Conservation (phyloP, 2,113 vertebrate genomes). For the Lipophrys pholis region DNA sequence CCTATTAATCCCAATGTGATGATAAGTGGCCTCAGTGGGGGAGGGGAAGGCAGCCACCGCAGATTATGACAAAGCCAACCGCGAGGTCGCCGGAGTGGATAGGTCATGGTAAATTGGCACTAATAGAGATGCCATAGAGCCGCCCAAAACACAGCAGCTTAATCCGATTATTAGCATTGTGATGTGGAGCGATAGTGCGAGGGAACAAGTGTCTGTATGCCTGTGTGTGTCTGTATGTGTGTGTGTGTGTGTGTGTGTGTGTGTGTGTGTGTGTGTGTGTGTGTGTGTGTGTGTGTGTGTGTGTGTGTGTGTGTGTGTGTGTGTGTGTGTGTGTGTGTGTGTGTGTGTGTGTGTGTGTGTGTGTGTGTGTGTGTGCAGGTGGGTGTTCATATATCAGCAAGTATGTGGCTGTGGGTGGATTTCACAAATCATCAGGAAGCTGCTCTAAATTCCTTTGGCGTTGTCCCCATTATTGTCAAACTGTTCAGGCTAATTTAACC, state of each 20-base stretch:
- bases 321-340: slow-evolving; percentile 19
- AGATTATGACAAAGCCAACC: slow-evolving; percentile 52
- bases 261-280: no score
- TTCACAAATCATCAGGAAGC: slow-evolving; percentile 54
- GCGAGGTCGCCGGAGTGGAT: slow-evolving; percentile 53
- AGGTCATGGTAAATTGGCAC: slow-evolving; percentile 73
- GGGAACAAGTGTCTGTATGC: slow-evolving; percentile 1
- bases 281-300: background rate
- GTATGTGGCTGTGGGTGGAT: slow-evolving; percentile 18
- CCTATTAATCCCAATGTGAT: slow-evolving; percentile 78
- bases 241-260: background rate
- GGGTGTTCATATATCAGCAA: slow-evolving; percentile 5
- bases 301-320: slow-evolving; percentile 14
- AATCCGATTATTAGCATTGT: slow-evolving; percentile 73
- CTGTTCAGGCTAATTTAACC: slow-evolving; percentile 73
- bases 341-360: slow-evolving; percentile 12
- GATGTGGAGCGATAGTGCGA: slow-evolving; percentile 30
- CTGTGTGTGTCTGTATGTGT: slow-evolving; percentile 27
- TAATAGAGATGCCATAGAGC: slow-evolving; percentile 66
- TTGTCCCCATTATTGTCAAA: slow-evolving; percentile 65
- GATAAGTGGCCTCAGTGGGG: slow-evolving; percentile 54
- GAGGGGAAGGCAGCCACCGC: slow-evolving; percentile 12
- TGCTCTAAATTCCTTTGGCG: slow-evolving; percentile 65
- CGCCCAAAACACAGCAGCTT: slow-evolving; percentile 61
- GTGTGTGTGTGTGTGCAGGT: slow-evolving; percentile 22